Percentiles rank a stretch among this genome's conserved stretches.
phyloP scores from a whole-genome alignment of 2,888 invertebrate species.

The Erebia ligea region DNA sequence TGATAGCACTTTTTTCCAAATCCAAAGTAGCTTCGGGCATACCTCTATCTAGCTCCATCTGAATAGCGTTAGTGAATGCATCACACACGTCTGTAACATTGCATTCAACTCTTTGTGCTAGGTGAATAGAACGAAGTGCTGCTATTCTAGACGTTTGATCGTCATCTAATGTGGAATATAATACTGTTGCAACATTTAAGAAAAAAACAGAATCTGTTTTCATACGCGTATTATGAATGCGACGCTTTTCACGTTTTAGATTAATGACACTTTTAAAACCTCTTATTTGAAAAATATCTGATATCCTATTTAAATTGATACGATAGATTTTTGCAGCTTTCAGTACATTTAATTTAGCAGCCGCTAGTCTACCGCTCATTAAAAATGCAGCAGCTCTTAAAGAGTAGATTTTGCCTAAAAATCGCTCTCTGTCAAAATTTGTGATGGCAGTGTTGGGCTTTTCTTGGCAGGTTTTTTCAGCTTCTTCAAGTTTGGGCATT shows the following conservation, averaged over 20 bases:
- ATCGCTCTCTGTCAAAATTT: constrained; percentile 54
- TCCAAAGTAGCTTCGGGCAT: constrained; percentile 60
- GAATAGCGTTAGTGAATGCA: constrained; percentile 72
- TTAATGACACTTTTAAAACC: constrained; percentile 50
- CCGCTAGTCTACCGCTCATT: constrained; percentile 52
- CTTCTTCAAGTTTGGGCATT: constrained; percentile 60
- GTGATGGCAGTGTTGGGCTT: constrained; percentile 44
- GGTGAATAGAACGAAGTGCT: constrained; percentile 59
- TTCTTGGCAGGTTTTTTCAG: constrained; percentile 56
- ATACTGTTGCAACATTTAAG: constrained; percentile 64
- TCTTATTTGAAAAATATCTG: constrained; percentile 54
- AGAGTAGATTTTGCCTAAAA: constrained; percentile 66
- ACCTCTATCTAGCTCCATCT: constrained; percentile 71
- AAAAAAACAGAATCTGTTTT: constrained; percentile 67
- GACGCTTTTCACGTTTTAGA: constrained; percentile 55
- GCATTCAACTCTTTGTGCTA: constrained; percentile 65
- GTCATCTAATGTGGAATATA: constrained; percentile 64
- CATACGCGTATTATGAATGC: constrained; percentile 50
- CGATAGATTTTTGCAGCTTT: constrained; percentile 61
- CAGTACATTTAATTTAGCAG: constrained; percentile 61
- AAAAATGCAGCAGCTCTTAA: constrained; percentile 63
- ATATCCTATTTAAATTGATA: constrained; percentile 60
- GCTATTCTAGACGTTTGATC: constrained; percentile 57
- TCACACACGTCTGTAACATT: constrained; percentile 70
- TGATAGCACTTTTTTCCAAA: constrained; percentile 63